Evolutionary conservation across 2,113 vertebrate species (phyloP), one percentile per base, ranked within the genome.

Genomic region (Ochotona curzoniae): DNA sequence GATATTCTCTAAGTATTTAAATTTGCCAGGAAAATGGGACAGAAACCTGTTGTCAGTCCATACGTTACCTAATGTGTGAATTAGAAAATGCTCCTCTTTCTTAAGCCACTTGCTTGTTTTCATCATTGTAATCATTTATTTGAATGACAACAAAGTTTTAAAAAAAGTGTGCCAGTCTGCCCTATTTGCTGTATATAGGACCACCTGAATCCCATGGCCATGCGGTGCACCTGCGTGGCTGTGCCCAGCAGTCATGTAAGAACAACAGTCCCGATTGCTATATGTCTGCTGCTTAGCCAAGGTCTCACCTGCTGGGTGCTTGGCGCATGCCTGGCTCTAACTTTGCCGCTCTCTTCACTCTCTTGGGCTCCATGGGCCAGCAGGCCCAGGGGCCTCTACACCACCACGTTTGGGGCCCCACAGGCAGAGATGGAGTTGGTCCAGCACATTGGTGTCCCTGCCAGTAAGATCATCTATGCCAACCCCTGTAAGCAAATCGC

Each of bases 401-500:
- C 81, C 5, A 3, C 1, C 61, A 70, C 0, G 6, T 71, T 93
- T 93, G 75, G 61, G 1, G 92, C 20, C 61, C 85, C 60, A 84
- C 97, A 98, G 98, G 94, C 97, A 86, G 98, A 98, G 96, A 97
- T 98, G 51, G 87, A 92, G 1, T 32, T 85, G 75, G 96, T 98
- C 57, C 98, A 95, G 21, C 90, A 51, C 81, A 95, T 98, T 1
- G 98, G 98, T 3, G 95, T 98, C 74, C 97, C 97, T 0, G 32
- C 97, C 60, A 97, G 97, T 91, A 98, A 95, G 96, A 98, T 98
- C 85, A 97, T 98, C 96, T 98, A 97, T 61, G 93, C 98, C 96
- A 98, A 97, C 95, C 98, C 98, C 90, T 98, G 98, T 97, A 98
- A 98, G 96, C 98, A 98, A 95, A 90, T 97, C 0, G 97, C 98